Base-by-base conservation (phyloP, 1,140 invertebrate genomes). In the Mactra quadrangularis region DNA sequence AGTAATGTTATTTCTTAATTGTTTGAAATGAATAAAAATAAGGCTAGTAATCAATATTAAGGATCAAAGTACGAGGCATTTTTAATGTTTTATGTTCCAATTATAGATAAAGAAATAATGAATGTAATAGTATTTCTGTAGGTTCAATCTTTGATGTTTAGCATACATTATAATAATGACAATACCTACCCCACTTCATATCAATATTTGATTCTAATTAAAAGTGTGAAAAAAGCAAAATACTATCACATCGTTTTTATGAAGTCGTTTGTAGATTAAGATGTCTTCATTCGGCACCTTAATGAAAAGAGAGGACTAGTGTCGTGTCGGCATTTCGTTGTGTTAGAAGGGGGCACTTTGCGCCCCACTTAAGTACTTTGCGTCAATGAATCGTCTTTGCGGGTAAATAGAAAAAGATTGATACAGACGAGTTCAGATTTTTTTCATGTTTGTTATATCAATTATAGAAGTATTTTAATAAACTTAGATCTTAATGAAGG, bases 121-220 rank as follows among this genome's bases (percentile, higher is more conserved):
- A 68, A 68, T 50, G 64, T 52, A 68, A 68, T 66, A 19, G 45
- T 68, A 68, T 68, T 68, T 68, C 35, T 35, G 41, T 47, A 47
- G 45, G 27, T 27, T 1, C 25, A 31, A 3, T 6, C 64, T 68
- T 68, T 68, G 64, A 68, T 31, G 64, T 68, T 41, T 68, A 31
- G 47, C n/a, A 47, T 27, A 27, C 3, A 68, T 50, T 47, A 47
- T 68, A 19, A 68, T 31, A 29, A 50, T 68, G 38, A 68, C 64
- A 68, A 68, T 68, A 64, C 31, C 50, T 72, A 29, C 70, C 45
- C 35, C 52, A 55, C 31, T 57, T 72, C n/a, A 27, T 72, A 55
- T 7, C 50, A 29, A 41, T 57, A 31, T 72, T 72, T 72, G 47
- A 57, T 55, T 72, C 70, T 57, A 72, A 72, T 72, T 72, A 72